Evolutionary conservation across 2,113 vertebrate species (phyloP), one percentile per base, ranked within the genome.

Genomic region (Thalassoma bifasciatum): DNA sequence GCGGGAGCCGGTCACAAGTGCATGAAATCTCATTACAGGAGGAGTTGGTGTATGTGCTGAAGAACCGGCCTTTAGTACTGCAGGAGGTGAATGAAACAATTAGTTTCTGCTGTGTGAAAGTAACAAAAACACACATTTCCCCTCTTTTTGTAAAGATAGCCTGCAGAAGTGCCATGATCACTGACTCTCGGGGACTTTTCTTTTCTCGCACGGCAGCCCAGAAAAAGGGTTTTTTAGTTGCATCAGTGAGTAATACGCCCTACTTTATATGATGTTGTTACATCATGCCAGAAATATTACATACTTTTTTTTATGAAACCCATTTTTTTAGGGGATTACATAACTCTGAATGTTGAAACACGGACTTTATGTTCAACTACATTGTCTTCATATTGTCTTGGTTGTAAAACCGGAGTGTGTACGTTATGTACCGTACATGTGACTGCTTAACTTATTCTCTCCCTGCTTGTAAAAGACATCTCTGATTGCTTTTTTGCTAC

Each of bases 181-280:
- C 68, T 78, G 80, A 83, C 77, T 89, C 83, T 77, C 66, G 13
- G 81, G 75, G 79, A 76, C 77, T 81, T 72, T 76, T 68, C 22
- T 53, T 58, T 78, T 56, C 67, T 75, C 57, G 75, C 72, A 72
- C 79, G 58, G 66, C 74, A 66, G 81, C 86, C 79, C 79, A 75
- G 40, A 83, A 79, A 40, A 89, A 81, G 58, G 54, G 72, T 68
- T 81, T 88, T 85, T 77, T 40, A 72, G 76, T 89, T 90, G 81
- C 84, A 84, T 90, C 87, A 88, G 73, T 87, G 77, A 85, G 76
- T 87, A 86, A 84, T 77, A 81, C 56, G 70, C 61, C 86, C 81
- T 77, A 89, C 67, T 84, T 84, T 87, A 62, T 85, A 84, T 81
- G 77, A 85, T 86, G 82, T 77, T 89, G 69, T 89, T 90, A 78